Evolutionary conservation across 2,797 vertebrate genomes (phyloP), one percentile per base, ranked within the genome.

Genomic region (Crenuchus spilurus): DNA sequence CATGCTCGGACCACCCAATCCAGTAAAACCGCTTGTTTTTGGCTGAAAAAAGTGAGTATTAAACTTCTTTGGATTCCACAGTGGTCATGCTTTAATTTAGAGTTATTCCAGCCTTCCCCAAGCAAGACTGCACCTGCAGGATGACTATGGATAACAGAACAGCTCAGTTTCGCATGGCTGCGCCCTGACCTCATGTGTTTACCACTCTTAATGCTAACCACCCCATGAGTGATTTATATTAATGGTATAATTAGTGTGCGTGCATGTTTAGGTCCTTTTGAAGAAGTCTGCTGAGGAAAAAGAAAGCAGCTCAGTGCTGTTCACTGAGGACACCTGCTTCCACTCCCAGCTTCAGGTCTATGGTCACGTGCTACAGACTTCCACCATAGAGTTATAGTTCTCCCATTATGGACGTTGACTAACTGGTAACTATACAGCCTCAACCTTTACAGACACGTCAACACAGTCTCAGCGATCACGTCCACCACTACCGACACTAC

Each of bases 1-100:
- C 87, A 88, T 90, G 88, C 84, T 70, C 80, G 77, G 90, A 92
- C 91, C 92, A 92, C 90, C 91, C 91, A 90, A 89, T 86, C 85
- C 84, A 78, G 84, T 83, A 86, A 84, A 89, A 82, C 67, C 74
- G 80, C 86, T 86, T 88, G 80, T 90, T 88, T 90, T 87, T 86
- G 87, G 85, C 80, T 65, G 39, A 16, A 70, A 73, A 81, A 75
- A 69, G n/a, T 72, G 74, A 84, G 84, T 83, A 83, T 85, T 84
- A 84, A 87, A 79, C 83, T 86, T 83, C 78, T 77, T 73, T 81
- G 84, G 82, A 90, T 89, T 88, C 87, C 84, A 79, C 76, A 60
- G 74, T 85, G 79, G 86, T 88, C 87, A 88, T 87, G 86, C 80
- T 92, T 85, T 87, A 86, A 87, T 86, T 84, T 69, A 54, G 80